These are phyloP conservation scores for Volucella bombylans DNA, from an alignment of 2,888 invertebrate species.

Conservation along the genomic window DNA sequence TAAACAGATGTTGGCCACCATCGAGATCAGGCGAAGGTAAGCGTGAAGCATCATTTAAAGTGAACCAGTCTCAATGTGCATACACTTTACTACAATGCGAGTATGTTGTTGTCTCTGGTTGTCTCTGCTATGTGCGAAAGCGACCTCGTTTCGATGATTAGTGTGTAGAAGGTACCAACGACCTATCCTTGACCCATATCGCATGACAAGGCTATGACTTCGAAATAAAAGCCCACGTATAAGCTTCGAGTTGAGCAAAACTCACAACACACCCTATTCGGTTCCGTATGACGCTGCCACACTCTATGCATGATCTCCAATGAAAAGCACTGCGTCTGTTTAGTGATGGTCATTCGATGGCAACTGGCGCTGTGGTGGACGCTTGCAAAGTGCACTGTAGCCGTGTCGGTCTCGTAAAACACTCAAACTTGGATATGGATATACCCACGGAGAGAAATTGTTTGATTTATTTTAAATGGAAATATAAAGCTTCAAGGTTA, in stretches of 20 bases:
- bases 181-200: constrained; percentile 73
- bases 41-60: constrained; percentile 61
- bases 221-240: constrained; percentile 70
- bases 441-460: constrained; percentile 55
- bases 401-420: constrained; percentile 34
- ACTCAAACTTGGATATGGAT: constrained; percentile 35
- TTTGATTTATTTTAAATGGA: constrained; percentile 70
- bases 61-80: constrained; percentile 68
- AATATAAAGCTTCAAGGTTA: constrained; percentile 66
- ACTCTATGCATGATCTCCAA: constrained; percentile 38
- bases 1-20: constrained; percentile 8
- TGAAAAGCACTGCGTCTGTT: constrained; percentile 11
- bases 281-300: constrained; percentile 12
- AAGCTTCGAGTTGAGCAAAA: constrained; percentile 34
- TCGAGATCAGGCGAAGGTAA: constrained; percentile 55
- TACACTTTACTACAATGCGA: constrained; percentile 16
- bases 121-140: constrained; percentile 62
- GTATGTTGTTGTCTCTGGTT: neutral
- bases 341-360: constrained; percentile 48
- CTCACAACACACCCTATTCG: constrained; percentile 68
- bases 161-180: constrained; percentile 73
- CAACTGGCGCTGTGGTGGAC: constrained; percentile 28
- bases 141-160: constrained; percentile 72
- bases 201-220: constrained; percentile 69
- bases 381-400: constrained; percentile 54